Conservation (phyloP, 2,113 vertebrate species). For the Indicator maculatus region DNA sequence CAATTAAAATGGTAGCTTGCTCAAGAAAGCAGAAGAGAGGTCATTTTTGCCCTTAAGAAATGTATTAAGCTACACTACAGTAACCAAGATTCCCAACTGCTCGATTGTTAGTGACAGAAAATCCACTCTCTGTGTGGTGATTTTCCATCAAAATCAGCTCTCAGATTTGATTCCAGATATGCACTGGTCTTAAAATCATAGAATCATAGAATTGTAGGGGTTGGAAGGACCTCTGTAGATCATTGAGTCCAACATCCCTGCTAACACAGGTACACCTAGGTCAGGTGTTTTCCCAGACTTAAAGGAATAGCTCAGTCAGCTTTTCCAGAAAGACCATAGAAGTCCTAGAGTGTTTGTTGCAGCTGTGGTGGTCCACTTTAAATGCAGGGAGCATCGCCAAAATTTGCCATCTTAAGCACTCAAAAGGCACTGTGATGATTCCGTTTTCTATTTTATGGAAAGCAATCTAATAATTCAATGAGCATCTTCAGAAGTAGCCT, state of each 20-base stretch:
- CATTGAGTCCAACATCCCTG: too few species aligned
- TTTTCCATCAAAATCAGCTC: slow-evolving; percentile 24
- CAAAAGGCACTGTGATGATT: background rate
- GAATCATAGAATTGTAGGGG: too few species aligned
- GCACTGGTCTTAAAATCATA: background rate
- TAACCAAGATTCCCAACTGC: slow-evolving; percentile 53
- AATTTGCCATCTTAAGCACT: background rate
- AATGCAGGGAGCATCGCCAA: background rate
- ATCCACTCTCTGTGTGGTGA: background rate
- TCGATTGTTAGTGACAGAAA: slow-evolving; percentile 32
- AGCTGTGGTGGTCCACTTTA: background rate
- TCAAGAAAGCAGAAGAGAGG: slow-evolving; percentile 63
- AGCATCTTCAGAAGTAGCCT: background rate
- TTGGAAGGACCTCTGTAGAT: too few species aligned
- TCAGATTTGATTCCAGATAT: background rate
- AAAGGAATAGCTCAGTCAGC: background rate
- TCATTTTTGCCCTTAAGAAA: slow-evolving; percentile 60
- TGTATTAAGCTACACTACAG: slow-evolving; percentile 48
- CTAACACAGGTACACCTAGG: too few species aligned
- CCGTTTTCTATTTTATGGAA: background rate
- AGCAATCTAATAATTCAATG: background rate
- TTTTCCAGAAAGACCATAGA: background rate
- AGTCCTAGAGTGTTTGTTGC: background rate
- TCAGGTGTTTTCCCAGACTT: background rate
- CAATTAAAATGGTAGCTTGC: slow-evolving; percentile 64